A percentile compares a stretch with the other conserved stretches of the same genome.
These are phyloP conservation scores for Aspidapion aeneum DNA, from an alignment of 2,888 invertebrate species.

Conservation along the genomic window DNA sequence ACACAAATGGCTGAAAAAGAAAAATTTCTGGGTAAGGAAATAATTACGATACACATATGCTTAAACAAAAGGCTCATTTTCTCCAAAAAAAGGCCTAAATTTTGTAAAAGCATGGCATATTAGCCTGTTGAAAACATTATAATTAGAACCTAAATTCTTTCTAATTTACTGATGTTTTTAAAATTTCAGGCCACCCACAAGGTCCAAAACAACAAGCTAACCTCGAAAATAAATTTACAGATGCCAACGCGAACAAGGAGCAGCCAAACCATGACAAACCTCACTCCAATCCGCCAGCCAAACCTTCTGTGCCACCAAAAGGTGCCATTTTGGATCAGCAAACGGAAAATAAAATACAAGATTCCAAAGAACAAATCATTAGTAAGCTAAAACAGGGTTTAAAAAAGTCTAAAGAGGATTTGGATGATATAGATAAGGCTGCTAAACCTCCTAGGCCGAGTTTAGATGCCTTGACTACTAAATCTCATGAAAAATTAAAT, in stretches of 20 bases:
- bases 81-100: too few relatives aligned
- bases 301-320: constrained; percentile 41
- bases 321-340: constrained; percentile 7
- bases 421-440: background rate
- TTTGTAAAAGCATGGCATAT: too few relatives aligned
- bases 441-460: background rate
- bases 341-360: constrained; percentile 17
- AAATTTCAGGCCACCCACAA: constrained; percentile 18
- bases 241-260: constrained; percentile 36
- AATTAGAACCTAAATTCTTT: too few relatives aligned
- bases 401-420: background rate
- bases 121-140: too few relatives aligned
- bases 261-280: constrained; percentile 14
- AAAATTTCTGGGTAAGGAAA: constrained; percentile 42
- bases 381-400: background rate
- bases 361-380: background rate
- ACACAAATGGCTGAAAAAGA: constrained; percentile 46
- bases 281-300: constrained; percentile 27
- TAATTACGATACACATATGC: too few relatives aligned
- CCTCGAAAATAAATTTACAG: constrained; percentile 37
- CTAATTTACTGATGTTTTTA: too few relatives aligned
- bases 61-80: too few relatives aligned
- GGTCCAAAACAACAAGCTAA: constrained; percentile 13
- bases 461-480: constrained; percentile 10
- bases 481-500: constrained; percentile 29